phyloP scores from a whole-genome alignment of 1,140 invertebrate species.

The Diploscapter pachys region DNA sequence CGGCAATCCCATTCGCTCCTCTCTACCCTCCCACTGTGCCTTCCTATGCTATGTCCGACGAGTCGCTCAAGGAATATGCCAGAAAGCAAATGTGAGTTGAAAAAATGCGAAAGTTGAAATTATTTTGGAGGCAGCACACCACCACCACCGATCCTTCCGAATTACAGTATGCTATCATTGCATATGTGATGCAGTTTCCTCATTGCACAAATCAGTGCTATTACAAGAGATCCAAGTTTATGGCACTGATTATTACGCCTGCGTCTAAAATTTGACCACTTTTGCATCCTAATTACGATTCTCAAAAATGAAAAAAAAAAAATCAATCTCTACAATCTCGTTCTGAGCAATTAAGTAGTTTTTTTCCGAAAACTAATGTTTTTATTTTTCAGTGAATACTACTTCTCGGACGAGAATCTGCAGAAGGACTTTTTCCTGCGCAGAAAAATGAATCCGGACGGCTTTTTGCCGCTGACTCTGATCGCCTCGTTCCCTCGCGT shows the following conservation, averaged over 20 bases:
- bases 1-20: slow-evolving; percentile 32
- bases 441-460: slow-evolving; percentile 89
- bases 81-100: slow-evolving; percentile 53
- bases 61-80: slow-evolving; percentile 53
- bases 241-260: too few relatives aligned
- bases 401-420: slow-evolving; percentile 95
- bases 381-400: slow-evolving; percentile 81
- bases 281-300: too few relatives aligned
- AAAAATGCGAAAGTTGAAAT: too few relatives aligned
- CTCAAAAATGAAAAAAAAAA: too few relatives aligned
- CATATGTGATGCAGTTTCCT: too few relatives aligned
- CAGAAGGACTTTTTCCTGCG: slow-evolving; percentile 90
- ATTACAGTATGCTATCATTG: too few relatives aligned
- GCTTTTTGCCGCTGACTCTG: slow-evolving; percentile 83
- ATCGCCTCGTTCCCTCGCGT: slow-evolving; percentile 94
- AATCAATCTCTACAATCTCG: too few relatives aligned
- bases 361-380: not conserved
- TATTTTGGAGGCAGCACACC: too few relatives aligned
- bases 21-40: slow-evolving; percentile 32
- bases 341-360: not conserved
- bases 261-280: too few relatives aligned
- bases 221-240: too few relatives aligned
- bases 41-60: slow-evolving; percentile 25
- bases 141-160: too few relatives aligned
- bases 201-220: too few relatives aligned